A percentile compares a stretch with the other conserved stretches of the same genome.
These are phyloP conservation scores for Astropecten irregularis DNA, from an alignment of 53 echinoderm and acorn worm genomes.

Conservation along the genomic window DNA sequence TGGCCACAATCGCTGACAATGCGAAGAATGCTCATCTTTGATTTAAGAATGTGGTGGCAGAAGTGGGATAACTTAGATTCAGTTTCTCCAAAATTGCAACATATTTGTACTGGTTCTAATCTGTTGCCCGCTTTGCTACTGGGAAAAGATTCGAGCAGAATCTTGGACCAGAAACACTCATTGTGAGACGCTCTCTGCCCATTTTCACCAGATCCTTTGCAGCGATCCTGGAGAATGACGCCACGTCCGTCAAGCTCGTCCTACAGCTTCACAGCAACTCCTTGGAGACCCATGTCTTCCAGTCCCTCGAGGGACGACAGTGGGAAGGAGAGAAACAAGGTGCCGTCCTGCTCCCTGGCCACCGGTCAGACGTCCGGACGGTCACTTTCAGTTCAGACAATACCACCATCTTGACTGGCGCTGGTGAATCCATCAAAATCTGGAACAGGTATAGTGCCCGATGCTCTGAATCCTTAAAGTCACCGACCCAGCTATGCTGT, in stretches of 20 bases:
- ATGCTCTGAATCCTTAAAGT: background rate
- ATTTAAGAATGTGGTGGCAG: too few species aligned
- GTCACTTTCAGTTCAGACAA: conserved; percentile 90
- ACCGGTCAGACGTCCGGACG: conserved; percentile 89
- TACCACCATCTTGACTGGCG: conserved; percentile 82
- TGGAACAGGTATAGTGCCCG: conserved; percentile 88
- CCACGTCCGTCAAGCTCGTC: conserved; percentile 59
- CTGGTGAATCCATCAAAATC: conserved; percentile 86
- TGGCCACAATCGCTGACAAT: too few species aligned
- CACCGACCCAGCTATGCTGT: too few species aligned
- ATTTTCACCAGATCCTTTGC: conserved; percentile 81
- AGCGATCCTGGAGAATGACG: conserved; percentile 54
- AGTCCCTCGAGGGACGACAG: conserved; percentile 48
- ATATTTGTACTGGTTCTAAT: too few species aligned
- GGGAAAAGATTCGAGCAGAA: too few species aligned
- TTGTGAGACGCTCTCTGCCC: too few species aligned
- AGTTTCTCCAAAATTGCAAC: too few species aligned
- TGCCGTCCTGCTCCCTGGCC: conserved; percentile 67
- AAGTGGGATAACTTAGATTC: too few species aligned
- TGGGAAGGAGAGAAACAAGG: conserved; percentile 22
- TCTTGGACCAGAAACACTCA: too few species aligned
- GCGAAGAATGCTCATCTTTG: too few species aligned
- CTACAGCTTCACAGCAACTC: conserved; percentile 87
- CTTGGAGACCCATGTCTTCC: conserved; percentile 64
- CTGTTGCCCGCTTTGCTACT: too few species aligned